These are phyloP conservation scores for Drosophila tsacasi DNA, from an alignment of 1,140 invertebrate genomes.

Conservation along the genomic window DNA sequence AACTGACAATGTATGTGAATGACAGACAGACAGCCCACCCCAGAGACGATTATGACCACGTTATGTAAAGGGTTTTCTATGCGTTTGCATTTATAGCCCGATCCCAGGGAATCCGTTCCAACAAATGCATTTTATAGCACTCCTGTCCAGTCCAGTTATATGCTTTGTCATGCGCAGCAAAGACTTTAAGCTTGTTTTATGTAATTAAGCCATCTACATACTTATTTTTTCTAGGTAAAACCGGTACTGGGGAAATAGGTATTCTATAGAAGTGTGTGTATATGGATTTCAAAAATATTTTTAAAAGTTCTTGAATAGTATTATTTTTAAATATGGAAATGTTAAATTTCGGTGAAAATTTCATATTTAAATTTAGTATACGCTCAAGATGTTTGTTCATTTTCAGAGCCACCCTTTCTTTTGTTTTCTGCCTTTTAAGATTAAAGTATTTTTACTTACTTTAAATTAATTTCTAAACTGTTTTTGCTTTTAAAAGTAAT, in stretches of 20 bases:
- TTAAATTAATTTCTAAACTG: not conserved
- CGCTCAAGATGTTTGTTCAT: not conserved
- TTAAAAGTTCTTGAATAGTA: not conserved
- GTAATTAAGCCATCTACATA: constrained; percentile 8
- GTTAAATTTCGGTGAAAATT: no score
- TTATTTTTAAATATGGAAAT: no score
- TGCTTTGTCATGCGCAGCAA: constrained; percentile 11
- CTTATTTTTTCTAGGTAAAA: not conserved
- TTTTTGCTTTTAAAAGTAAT: not conserved
- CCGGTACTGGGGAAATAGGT: no score
- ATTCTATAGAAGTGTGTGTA: not conserved
- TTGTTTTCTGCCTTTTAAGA: not conserved
- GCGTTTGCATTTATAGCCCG: constrained; percentile 3
- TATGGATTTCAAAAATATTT: fast-evolving
- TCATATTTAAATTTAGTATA: not conserved
- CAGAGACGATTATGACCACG: constrained; percentile 11
- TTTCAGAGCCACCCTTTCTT: not conserved
- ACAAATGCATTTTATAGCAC: not conserved
- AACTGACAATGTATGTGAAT: constrained; percentile 58
- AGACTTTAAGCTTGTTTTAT: constrained; percentile 29
- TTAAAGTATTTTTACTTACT: not conserved
- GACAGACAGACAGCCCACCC: constrained; percentile 29
- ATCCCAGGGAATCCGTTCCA: constrained; percentile 9
- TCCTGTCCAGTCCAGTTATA: not conserved
- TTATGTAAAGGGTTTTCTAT: constrained; percentile 32